Conservation (phyloP, 2,113 vertebrate genomes). For the Anhinga rufa region DNA sequence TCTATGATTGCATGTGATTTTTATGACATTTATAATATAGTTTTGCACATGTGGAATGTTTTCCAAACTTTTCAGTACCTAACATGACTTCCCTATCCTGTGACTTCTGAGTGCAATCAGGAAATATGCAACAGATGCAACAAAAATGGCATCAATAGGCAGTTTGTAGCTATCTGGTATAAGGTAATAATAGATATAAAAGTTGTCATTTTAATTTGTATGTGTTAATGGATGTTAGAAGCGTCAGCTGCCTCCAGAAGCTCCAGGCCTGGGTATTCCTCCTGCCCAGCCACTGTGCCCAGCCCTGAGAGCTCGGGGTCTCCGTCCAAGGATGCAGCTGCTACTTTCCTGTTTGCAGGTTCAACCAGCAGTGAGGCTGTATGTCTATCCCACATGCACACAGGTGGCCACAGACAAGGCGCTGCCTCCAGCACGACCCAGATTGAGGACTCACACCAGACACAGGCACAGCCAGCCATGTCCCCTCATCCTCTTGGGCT, state of each 20-base stretch:
- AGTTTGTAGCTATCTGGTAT: background rate
- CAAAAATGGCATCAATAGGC: background rate
- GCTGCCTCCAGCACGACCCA: background rate
- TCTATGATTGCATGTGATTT: background rate
- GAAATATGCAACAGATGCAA: background rate
- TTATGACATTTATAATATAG: background rate
- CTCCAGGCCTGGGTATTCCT: background rate
- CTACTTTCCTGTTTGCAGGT: background rate
- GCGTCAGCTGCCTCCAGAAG: background rate
- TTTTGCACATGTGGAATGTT: background rate
- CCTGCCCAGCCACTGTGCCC: background rate
- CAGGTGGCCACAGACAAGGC: background rate
- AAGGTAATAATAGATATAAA: background rate
- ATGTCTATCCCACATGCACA: background rate
- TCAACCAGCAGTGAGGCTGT: background rate
- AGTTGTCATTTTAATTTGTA: background rate
- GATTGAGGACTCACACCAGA: background rate
- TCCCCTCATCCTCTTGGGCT: background rate
- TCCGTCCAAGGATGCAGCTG: background rate
- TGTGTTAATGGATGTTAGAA: background rate
- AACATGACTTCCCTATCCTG: background rate
- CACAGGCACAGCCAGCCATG: background rate
- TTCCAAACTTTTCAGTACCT: background rate
- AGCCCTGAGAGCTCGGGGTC: fast-evolving
- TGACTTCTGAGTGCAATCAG: background rate